A percentile compares a stretch with the other conserved stretches of the same genome.
These are phyloP conservation scores for Rhabdornis inornatus DNA, from an alignment of 2,113 vertebrate species.

Conservation along the genomic window DNA sequence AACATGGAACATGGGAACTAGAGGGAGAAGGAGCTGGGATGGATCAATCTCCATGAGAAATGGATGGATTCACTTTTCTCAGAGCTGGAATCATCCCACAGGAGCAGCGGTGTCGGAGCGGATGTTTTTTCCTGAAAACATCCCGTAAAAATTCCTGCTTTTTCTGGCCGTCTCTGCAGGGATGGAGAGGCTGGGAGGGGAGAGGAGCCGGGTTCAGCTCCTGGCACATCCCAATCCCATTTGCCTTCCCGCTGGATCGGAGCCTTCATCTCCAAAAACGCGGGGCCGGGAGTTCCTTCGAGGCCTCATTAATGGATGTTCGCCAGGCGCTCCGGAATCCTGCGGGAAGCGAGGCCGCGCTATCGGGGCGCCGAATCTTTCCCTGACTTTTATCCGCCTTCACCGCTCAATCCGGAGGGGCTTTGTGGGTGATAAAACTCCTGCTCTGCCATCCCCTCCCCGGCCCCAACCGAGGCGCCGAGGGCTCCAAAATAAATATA, in stretches of 20 bases:
- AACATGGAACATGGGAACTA: accelerated
- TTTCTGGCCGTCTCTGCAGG: neutral
- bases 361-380: neutral
- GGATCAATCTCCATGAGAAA: neutral
- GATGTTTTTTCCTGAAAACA: neutral
- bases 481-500: neutral
- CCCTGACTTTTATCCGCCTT: neutral
- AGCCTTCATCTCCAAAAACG: neutral
- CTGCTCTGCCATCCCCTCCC: neutral
- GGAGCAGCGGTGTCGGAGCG: accelerated
- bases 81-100: neutral
- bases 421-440: neutral
- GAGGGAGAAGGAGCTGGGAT: neutral
- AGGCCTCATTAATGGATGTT: neutral
- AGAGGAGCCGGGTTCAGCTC: neutral
- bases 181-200: accelerated
- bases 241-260: neutral
- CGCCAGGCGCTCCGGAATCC: neutral
- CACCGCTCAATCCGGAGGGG: neutral
- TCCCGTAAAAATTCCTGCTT: neutral
- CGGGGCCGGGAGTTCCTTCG: neutral
- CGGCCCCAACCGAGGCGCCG: neutral
- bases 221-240: accelerated
- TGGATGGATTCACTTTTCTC: accelerated
- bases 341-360: neutral